Percentiles rank a stretch among this genome's conserved stretches.
phyloP scores from a whole-genome alignment of 2,797 vertebrate genomes.

The Oreonectes daqikongensis region DNA sequence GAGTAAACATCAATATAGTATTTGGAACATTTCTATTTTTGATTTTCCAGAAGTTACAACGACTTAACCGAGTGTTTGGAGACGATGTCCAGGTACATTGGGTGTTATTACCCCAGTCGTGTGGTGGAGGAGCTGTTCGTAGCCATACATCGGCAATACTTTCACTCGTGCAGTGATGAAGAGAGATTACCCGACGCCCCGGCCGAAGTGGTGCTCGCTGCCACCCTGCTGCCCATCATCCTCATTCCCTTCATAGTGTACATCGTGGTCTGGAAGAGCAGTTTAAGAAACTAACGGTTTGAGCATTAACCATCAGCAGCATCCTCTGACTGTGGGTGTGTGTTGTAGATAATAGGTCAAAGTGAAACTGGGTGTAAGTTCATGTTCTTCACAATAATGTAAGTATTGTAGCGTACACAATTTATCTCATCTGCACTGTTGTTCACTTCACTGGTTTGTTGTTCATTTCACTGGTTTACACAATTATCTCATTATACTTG shows the following conservation, averaged over 20 bases:
- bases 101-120: constrained; percentile 69
- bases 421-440: no score
- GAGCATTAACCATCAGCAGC: background rate
- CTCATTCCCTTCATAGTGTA: constrained; percentile 71
- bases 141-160: constrained; percentile 65
- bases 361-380: constrained; percentile 6
- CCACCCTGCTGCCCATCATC: constrained; percentile 71
- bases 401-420: constrained; percentile 11
- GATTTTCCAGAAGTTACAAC: constrained; percentile 65
- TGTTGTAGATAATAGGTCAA: background rate
- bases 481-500: no score
- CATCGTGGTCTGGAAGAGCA: constrained; percentile 68
- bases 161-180: constrained; percentile 62
- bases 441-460: no score
- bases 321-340: no score
- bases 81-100: rapidly evolving
- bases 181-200: constrained; percentile 64
- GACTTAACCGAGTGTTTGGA: constrained; percentile 57
- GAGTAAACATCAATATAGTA: no score
- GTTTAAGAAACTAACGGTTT: constrained; percentile 48
- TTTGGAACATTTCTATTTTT: no score
- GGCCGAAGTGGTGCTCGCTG: constrained; percentile 57
- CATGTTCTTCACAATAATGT: background rate
- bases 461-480: no score
- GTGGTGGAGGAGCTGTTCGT: constrained; percentile 67